Base-by-base conservation (phyloP, 2,888 invertebrate species). In the Coelinius sp. region DNA sequence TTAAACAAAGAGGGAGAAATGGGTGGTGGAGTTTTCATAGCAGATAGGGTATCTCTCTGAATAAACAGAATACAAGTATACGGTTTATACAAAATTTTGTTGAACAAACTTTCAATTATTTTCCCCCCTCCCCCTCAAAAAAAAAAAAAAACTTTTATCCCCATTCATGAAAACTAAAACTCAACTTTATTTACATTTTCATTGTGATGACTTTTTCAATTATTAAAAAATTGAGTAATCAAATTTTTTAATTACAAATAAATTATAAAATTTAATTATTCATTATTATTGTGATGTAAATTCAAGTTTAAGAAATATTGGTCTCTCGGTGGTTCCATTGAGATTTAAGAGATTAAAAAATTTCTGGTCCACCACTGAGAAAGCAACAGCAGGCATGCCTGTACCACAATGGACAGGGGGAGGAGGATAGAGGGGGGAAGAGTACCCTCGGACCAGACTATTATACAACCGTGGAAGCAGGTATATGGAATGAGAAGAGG, bases 351-450 rank as follows among this genome's bases (percentile, higher is more conserved):
- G 25, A 65, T 62, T 64, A 44, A 22, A 41, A 22, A 68, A 53
- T 41, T 38, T 41, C 31, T 35, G 59, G 49, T 71, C 31, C 70
- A 67, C 27, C 69, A 67, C 70, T 41, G 69, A 70, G 59, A 44
- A 75, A 77, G 78, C 76, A 80, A 79, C 80, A 81, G 81, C 80
- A 79, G 82, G 81, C 76, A 76, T 65, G 74, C 77, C 74, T 67
- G 75, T 59, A 65, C 25, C 71, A 73, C 73, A 73, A 76, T 71
- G 63, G 68, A n/a, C n/a, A n/a, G n/a, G 6, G 14, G 12, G 17
- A 52, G 12, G 24, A 27, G 17, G 56, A 22, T 22, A 27, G 27
- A 17, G 20, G 56, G 25, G 31, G 24, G n/a, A 25, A 24, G 35
- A 67, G 68, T 72, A 68, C 59, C 70, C 62, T 64, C 68, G 67